Evolutionary conservation across 2,888 invertebrate genomes (phyloP).

Genomic region (Isoperla grammatica): DNA sequence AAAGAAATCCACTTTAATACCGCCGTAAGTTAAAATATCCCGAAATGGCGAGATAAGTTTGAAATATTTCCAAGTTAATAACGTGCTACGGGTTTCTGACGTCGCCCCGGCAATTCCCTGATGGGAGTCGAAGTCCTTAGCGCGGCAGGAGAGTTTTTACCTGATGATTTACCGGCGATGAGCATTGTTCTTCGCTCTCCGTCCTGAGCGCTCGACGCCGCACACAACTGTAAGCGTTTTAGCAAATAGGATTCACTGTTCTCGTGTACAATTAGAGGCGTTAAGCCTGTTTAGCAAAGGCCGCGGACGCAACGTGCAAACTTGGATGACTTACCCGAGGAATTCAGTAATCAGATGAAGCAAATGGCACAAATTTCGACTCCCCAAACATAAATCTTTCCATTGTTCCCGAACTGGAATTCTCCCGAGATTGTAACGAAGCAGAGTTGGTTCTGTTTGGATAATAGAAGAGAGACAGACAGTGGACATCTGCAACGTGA

Average conservation of each 20-base stretch:
- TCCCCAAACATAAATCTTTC: slow-evolving; percentile 14
- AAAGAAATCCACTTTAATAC: too few relatives aligned
- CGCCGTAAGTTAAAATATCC: too few relatives aligned
- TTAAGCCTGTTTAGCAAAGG: neutral
- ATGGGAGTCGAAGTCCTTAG: too few relatives aligned
- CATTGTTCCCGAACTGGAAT: slow-evolving; percentile 6
- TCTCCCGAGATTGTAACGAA: neutral
- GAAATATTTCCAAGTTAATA: too few relatives aligned
- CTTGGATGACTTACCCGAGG: slow-evolving; percentile 12
- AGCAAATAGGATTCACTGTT: slow-evolving; percentile 15
- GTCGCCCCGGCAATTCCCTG: too few relatives aligned
- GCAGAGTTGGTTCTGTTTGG: slow-evolving; percentile 4
- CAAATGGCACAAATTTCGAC: slow-evolving; percentile 12
- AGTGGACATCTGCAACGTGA: slow-evolving; percentile 1
- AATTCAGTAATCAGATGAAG: slow-evolving; percentile 12
- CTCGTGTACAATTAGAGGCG: slow-evolving; percentile 11
- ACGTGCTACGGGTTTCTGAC: too few relatives aligned
- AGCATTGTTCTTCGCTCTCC: slow-evolving; percentile 9
- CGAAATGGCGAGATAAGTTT: too few relatives aligned
- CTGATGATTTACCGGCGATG: slow-evolving; percentile 8
- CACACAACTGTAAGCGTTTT: slow-evolving; percentile 16
- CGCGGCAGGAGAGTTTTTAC: neutral
- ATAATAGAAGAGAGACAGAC: slow-evolving; percentile 16
- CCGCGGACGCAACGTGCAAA: neutral
- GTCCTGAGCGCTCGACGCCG: too few relatives aligned